Base-by-base conservation (phyloP, 1,140 invertebrate genomes). In the Polypedilum vanderplanki region DNA sequence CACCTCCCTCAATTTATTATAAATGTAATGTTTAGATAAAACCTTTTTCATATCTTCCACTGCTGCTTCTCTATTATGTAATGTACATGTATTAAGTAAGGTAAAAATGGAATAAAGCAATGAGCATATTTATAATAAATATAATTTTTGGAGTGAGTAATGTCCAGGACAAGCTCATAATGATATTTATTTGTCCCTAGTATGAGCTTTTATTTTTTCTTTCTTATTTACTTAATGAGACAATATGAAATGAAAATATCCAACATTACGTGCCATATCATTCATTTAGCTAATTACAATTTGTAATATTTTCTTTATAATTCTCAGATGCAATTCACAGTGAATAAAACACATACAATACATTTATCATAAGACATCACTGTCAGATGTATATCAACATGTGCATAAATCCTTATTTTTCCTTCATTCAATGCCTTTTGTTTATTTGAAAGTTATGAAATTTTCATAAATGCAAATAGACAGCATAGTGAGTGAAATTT, bases 271-370 rank as follows among this genome's bases (percentile, higher is more conserved):
- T 57, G 46, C 46, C 10, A 57, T 57, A 57, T 57, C 46, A 12
- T 57, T 57, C 46, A 57, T 57, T 57, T 57, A 15, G n/a, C 46
- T 57, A 57, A 57, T 57, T 57, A 57, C n/a, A n/a, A 57, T n/a
- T 57, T 57, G 46, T 57, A 15, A 15, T 57, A 15, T 57, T 57
- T 57, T 57, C 12, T n/a, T n/a, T 15, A 57, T 15, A 57, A 12
- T 12, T 57, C 12, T 33, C 24, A 5, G 24, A 33, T 33, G 24
- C 24, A 33, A n/a, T 57, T 57, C 46, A 57, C 10, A 57, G 46
- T 12, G 46, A 57, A 57, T 8, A 12, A 15, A 57, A 57, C 24
- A 15, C n/a, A n/a, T 57, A 46, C 41, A 46, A 46, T 57, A 57
- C 12, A 57, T 57, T 57, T 57, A 57, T 57, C 46, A 57, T 57